A percentile compares a stretch with the other conserved stretches of the same genome.
Evolutionary conservation across 2,888 invertebrate genomes (phyloP).

Genomic region (Dromius quadrimaculatus): DNA sequence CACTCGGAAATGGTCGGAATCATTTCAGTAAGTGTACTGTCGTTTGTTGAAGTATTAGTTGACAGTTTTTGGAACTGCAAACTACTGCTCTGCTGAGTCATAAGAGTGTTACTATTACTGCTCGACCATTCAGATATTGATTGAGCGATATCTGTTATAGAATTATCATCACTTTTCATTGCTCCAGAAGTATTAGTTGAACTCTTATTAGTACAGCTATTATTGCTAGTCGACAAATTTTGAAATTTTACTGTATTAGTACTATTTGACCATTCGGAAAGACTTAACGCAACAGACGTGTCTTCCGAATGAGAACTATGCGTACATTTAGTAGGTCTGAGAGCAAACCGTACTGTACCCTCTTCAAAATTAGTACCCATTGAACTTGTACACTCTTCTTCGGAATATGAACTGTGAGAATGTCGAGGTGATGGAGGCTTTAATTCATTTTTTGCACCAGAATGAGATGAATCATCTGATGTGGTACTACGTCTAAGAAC

Average conservation of each 20-base stretch:
- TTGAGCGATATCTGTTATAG: constrained; percentile 78
- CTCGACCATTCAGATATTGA: constrained; percentile 88
- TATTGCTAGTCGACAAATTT: constrained; percentile 75
- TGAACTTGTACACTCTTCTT: constrained; percentile 77
- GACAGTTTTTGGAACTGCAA: constrained; percentile 65
- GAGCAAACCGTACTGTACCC: constrained; percentile 83
- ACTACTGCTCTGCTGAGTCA: constrained; percentile 66
- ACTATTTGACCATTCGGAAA: constrained; percentile 90
- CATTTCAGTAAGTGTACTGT: constrained; percentile 71
- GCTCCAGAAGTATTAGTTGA: constrained; percentile 73
- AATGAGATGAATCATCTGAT: constrained; percentile 64
- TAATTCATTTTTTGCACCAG: constrained; percentile 59
- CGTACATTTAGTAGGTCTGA: constrained; percentile 85
- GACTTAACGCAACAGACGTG: constrained; percentile 86
- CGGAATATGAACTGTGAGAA: constrained; percentile 78
- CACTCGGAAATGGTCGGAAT: constrained; percentile 86
- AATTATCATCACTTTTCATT: constrained; percentile 84
- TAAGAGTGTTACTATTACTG: constrained; percentile 81
- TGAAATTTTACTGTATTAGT: constrained; percentile 87
- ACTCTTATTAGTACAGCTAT: constrained; percentile 69
- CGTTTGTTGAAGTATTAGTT: constrained; percentile 63
- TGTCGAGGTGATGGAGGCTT: constrained; percentile 62
- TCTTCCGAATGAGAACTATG: constrained; percentile 89
- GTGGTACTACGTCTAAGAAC: constrained; percentile 64
- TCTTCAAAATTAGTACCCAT: constrained; percentile 81